Evolutionary conservation across 2,797 vertebrate species (phyloP), one percentile per base, ranked within the genome.

Genomic region (Anas georgica): DNA sequence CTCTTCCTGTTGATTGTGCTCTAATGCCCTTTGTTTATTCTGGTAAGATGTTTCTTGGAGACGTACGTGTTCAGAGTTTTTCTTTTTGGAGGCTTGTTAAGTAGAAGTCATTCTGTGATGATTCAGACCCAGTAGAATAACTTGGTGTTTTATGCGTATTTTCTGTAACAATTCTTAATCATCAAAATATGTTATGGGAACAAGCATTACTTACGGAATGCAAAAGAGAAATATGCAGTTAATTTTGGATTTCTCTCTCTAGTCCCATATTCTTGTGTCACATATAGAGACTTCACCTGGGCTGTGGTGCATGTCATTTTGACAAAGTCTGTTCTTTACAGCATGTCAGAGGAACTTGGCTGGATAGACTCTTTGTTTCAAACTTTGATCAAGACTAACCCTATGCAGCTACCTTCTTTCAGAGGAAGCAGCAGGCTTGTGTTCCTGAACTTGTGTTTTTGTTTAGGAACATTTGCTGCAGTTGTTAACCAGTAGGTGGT

Each of bases 1-100:
- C 92, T 84, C 92, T 97, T 98, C 97, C 97, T 98, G 97, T 97
- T 97, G 97, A 97, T 97, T 98, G 96, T 97, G 86, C 95, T 95
- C 88, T 74, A 90, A 94, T 97, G 94, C 52, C 88, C 81, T 94
- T 97, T 97, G 97, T 97, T 98, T 97, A 97, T 97, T 97, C 96
- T 96, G 56, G 58, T 94, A 75, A 92, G 95, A 97, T 95, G 87
- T 97, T 97, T 96, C 94, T 96, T 91, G 58, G 93, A 96, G 89
- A 95, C 91, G 33, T 96, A 54, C 48, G 81, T 94, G 92, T 94
- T 77, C 2, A 4, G 56, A 55, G 84, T 90, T 59, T 68, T 60
- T 88, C 77, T 91, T 75, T 74, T 70, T 46, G 46, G 52, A 90
- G 16, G 5, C 59, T 79, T 88, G 50, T 60, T 86, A 66, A 91